Percentiles rank a stretch among this genome's conserved stretches.
These are phyloP conservation scores for Diplodus sargus DNA, from an alignment of 2,797 vertebrate species.

Conservation along the genomic window DNA sequence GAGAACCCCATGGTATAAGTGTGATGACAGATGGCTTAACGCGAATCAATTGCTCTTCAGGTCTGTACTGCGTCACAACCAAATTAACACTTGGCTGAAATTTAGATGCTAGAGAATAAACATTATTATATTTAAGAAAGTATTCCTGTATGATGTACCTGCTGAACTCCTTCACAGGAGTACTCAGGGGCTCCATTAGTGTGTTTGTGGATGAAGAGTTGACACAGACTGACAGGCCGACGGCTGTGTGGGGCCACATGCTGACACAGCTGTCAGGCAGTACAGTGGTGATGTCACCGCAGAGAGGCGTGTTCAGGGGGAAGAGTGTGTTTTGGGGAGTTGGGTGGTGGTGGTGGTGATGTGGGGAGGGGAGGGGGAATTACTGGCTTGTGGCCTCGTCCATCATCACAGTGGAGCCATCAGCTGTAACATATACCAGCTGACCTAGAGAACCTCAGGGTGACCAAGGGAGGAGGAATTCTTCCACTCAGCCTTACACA, in stretches of 20 bases:
- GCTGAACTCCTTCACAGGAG: slow-evolving; percentile 11
- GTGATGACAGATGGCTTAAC: slow-evolving; percentile 51
- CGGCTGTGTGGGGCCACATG: slow-evolving; percentile 39
- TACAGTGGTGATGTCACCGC: slow-evolving; percentile 61
- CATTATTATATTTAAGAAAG: slow-evolving; percentile 24
- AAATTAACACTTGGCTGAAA: slow-evolving; percentile 48
- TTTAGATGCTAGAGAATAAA: slow-evolving; percentile 28
- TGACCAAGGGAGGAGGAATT: slow-evolving; percentile 23
- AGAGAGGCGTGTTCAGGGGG: slow-evolving; percentile 31
- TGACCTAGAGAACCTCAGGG: slow-evolving; percentile 59
- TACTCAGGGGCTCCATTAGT: slow-evolving; percentile 37
- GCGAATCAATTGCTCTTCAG: slow-evolving; percentile 37
- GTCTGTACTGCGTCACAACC: slow-evolving; percentile 20
- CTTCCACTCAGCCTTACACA: slow-evolving; percentile 31
- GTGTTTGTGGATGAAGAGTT: slow-evolving; percentile 37
- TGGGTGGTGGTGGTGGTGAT: background rate
- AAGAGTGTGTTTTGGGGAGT: slow-evolving; percentile 23
- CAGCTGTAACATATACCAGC: slow-evolving; percentile 76
- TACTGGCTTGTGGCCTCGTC: slow-evolving; percentile 68
- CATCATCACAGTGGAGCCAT: slow-evolving; percentile 74
- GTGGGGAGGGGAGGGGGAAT: background rate
- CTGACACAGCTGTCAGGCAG: slow-evolving; percentile 62
- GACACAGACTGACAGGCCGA: slow-evolving; percentile 49
- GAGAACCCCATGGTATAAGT: slow-evolving; percentile 36
- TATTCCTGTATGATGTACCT: slow-evolving; percentile 18